Evolutionary conservation across 2,797 vertebrate species (phyloP).

Genomic region (Huso huso): DNA sequence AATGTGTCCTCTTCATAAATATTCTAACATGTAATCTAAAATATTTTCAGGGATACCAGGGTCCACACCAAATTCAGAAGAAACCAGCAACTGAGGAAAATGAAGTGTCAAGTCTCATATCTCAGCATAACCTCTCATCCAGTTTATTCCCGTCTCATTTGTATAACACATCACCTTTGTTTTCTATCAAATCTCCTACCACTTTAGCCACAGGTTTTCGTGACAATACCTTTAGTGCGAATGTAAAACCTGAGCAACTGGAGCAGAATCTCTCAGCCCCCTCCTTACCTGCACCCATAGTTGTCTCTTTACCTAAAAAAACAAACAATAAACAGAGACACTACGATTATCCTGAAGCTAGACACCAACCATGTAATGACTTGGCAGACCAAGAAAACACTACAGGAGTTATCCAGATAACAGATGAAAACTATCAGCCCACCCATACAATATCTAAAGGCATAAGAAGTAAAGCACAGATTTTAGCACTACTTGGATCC

Average conservation of each 20-base stretch:
- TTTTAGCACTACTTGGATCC: constrained; percentile 54
- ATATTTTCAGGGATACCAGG: constrained; percentile 50
- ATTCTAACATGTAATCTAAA: no score
- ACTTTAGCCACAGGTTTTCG: neutral
- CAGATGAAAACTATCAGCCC: neutral
- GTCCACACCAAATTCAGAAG: constrained; percentile 50
- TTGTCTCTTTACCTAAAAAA: constrained; percentile 4
- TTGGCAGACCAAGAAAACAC: neutral
- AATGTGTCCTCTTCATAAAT: no score
- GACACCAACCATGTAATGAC: neutral
- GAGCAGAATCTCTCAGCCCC: constrained; percentile 1
- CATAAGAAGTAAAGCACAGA: constrained; percentile 55
- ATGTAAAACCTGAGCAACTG: neutral
- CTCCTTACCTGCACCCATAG: constrained; percentile 1
- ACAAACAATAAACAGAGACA: constrained; percentile 10
- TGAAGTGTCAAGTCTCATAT: neutral
- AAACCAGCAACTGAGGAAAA: constrained; percentile 31
- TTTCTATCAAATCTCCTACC: constrained; percentile 35
- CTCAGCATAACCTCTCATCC: neutral
- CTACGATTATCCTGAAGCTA: neutral
- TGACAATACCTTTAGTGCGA: neutral
- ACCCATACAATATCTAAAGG: constrained; percentile 25
- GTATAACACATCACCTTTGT: constrained; percentile 36
- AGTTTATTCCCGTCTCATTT: constrained; percentile 31
- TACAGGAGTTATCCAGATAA: neutral